phyloP scores from a whole-genome alignment of 2,888 invertebrate genomes.

The Diarsia dahlii region DNA sequence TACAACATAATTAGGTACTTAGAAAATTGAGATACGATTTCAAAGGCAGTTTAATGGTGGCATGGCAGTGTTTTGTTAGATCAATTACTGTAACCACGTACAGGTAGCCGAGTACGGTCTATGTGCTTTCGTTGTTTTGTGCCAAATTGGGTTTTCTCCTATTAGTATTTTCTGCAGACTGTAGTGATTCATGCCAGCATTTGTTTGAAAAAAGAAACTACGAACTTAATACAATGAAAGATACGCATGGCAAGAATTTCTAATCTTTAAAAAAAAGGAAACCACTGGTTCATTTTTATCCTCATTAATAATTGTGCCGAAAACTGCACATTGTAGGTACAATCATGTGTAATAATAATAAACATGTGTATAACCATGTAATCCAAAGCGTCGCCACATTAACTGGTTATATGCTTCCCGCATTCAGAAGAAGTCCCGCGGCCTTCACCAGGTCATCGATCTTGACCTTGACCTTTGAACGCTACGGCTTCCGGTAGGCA shows the following conservation, averaged over 20 bases:
- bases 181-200: slow-evolving; percentile 34
- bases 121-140: slow-evolving; percentile 18
- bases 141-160: slow-evolving; percentile 32
- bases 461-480: neutral
- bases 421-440: neutral
- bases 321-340: neutral
- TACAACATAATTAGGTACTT: slow-evolving; percentile 17
- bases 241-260: neutral
- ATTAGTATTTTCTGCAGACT: slow-evolving; percentile 21
- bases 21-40: slow-evolving; percentile 3
- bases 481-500: neutral
- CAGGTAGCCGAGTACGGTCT: neutral
- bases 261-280: neutral
- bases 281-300: neutral
- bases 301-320: neutral
- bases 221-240: slow-evolving; percentile 1
- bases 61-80: slow-evolving; percentile 1
- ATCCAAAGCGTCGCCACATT: neutral
- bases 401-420: neutral
- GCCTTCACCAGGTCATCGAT: slow-evolving; percentile 1
- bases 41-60: no score
- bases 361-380: no score
- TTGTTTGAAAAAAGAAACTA: slow-evolving; percentile 8
- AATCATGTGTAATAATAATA: no score
- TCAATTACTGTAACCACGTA: slow-evolving; percentile 12